Base-by-base conservation (phyloP, 1,140 invertebrate genomes). In the Drosophila kikkawai region DNA sequence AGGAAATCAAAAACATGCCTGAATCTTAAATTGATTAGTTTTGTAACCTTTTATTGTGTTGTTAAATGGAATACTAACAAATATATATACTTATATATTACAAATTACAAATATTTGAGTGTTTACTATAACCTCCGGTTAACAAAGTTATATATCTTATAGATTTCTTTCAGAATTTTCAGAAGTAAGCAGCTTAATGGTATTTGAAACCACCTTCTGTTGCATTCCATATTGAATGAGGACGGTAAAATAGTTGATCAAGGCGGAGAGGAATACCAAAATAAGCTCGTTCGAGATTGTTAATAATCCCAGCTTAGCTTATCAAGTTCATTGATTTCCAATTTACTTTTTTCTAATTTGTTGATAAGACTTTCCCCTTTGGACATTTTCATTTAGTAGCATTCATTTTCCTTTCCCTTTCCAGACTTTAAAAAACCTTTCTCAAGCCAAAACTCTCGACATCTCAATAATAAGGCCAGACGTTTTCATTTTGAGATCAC, bases 401-500 rank as follows among this genome's bases (percentile, higher is more conserved):
- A 42, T 7, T 13, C 15, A 42, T 56, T 45, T 61, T 45, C 32
- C 32, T 29, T 66, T 53, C 15, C 15, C 19, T 51, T 37, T 17
- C 13, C 15, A n/a, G 15, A n/a, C 19, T 50, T 15, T 0, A 17
- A 34, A 19, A 41, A 19, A 26, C 6, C 22, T 19, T 53, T 47
- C 13, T 7, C 11, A 36, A 8, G 9, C 15, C 4, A 8, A 8
- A 19, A 7, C 26, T 34, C 48, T 39, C 29, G 45, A 73, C 67
- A 71, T 73, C 67, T 73, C 44, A 41, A 73, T 73, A 71, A 57
- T 26, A 53, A 42, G 55, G 45, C 45, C 32, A 15, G 53, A 73
- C 69, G 70, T 73, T 73, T 42, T 34, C 44, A 59, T 73, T 73
- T 59, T n/a, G 9, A 13, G 55, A 73, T 73, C 70, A 73, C 70